Conservation (phyloP, 2,113 vertebrate genomes). For the Edolisoma coerulescens region DNA sequence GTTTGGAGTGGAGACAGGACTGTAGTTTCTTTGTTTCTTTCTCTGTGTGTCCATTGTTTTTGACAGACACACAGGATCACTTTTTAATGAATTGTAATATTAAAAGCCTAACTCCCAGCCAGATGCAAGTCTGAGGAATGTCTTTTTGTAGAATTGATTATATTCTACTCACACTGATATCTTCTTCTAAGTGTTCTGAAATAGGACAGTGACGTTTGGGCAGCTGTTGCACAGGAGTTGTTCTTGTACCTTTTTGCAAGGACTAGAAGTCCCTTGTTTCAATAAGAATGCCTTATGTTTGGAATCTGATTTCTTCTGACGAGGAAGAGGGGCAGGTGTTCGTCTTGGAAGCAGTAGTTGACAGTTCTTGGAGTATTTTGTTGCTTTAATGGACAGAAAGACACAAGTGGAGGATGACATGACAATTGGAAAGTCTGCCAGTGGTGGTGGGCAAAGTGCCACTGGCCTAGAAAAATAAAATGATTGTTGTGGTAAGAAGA, state of each 20-base stretch:
- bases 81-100: neutral
- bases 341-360: neutral
- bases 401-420: neutral
- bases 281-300: neutral
- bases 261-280: neutral
- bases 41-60: accelerated
- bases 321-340: neutral
- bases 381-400: neutral
- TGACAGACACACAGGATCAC: neutral
- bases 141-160: neutral
- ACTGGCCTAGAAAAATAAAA: neutral
- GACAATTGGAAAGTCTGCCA: neutral
- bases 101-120: neutral
- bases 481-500: neutral
- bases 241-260: neutral
- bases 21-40: neutral
- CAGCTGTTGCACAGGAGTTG: neutral
- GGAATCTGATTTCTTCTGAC: neutral
- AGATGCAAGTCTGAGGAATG: neutral
- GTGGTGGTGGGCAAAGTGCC: neutral
- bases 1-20: neutral
- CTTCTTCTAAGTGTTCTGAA: neutral
- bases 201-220: neutral
- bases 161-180: neutral
- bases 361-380: neutral